Base-by-base conservation (phyloP, 2,888 invertebrate species). In the Mythimna ferrago region DNA sequence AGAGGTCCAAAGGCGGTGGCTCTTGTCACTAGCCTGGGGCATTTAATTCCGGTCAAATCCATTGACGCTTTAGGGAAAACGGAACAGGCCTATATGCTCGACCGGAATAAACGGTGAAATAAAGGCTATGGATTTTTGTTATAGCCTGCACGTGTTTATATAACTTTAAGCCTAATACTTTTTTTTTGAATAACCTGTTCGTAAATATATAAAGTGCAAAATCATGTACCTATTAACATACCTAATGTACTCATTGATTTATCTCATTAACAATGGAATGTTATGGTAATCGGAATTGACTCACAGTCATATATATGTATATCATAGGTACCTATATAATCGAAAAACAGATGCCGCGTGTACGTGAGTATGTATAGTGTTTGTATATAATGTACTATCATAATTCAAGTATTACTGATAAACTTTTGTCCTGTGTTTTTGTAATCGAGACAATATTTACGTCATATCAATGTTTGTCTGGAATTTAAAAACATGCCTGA, bases 401-500 rank as follows among this genome's bases (percentile, higher is more conserved):
- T 80, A 68, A 57, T 65, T 80, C 61, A 66, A 78, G 66, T 66
- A 81, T 81, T 61, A 10, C 48, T 62, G 79, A 79, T 79, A 79
- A 81, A 61, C 78, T 71, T 16, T 67, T 66, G 61, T 71, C 71
- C 48, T 26, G 60, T 71, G 48, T 66, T 71, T 81, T 81, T 71
- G 78, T 81, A 81, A 66, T 57, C 21, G 53, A 71, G 11, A 76
- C 54, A 1, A 57, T 56, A 56, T 81, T 78, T 56, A 66, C 81
- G 66, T 81, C 66, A 66, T 78, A 62, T 21, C 48, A 54, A 65
- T 70, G 76, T 76, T 76, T 78, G 81, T 60, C 63, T 76, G 66
- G 19, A 19, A 32, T 63, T 53, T 11, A 53, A 56, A 63, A 78
- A 81, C 35, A 81, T 65, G 32, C 14, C 16, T 54, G 64, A 65